Evolutionary conservation across 2,888 invertebrate genomes (phyloP), one percentile per base, ranked within the genome.

Genomic region (Dynastes maya): DNA sequence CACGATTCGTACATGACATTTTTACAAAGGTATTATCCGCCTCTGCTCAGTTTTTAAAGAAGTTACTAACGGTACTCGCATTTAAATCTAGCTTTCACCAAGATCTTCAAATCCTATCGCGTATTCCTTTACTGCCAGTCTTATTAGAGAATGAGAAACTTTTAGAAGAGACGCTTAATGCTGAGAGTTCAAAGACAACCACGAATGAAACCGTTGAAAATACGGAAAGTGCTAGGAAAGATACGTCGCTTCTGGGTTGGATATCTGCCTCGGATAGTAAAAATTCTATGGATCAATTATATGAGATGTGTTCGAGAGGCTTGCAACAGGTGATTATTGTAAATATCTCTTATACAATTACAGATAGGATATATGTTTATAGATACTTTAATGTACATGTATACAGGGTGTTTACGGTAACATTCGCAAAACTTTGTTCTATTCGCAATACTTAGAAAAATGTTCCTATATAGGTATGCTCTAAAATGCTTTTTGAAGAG

Each of bases 191-290:
- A 61, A 76, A 76, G 80, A 68, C 76, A 76, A 68, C 83, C 83
- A 45, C 45, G 45, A 45, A 45, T 8, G 72, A 82, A 65, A 75
- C 78, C 64, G 82, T 80, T n/a, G 78, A 77, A 16, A 64, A 40
- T 58, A 40, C 37, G 37, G 78, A 55, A n/a, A 74, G 64, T 11
- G 51, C 16, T 37, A 80, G 80, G 76, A 78, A 77, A 76, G 90
- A 91, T 8, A 89, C 92, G 0, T 94, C 94, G 37, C 88, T 98
- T 53, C 90, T 95, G 78, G 95, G 96, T 83, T 97, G 97, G 97
- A 97, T 97, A 78, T 92, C 94, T 37, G 93, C 95, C 3, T 94
- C 95, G 85, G 97, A 97, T 83, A 94, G 94, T 85, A 94, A 95
- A 83, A 94, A 93, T 74, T 93, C 94, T 55, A 88, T 97, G 81